A percentile compares a stretch with the other conserved stretches of the same genome.
phyloP scores from a whole-genome alignment of 37 sponge, comb jelly and placozoan genomes.

The Spongilla lacustris region DNA sequence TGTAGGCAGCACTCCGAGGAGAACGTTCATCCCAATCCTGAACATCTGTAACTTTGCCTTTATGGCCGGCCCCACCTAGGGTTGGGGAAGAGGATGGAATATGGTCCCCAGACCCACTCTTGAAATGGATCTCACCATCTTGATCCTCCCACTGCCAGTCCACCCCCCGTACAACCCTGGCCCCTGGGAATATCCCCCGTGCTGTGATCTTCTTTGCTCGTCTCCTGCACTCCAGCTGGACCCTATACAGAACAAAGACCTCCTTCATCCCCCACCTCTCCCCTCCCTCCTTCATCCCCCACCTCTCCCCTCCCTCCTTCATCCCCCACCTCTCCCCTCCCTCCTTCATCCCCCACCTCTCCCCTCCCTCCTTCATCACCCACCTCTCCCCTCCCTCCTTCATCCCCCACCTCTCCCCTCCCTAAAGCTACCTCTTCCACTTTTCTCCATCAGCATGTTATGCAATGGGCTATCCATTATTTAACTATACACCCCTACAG shows the following conservation, averaged over 20 bases:
- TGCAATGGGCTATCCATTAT: too few species aligned
- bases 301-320: too few species aligned
- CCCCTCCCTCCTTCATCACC: too few species aligned
- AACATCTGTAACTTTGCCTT: constrained; percentile 79
- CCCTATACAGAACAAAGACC: constrained; percentile 12
- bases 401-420: neutral
- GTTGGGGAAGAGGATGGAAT: neutral
- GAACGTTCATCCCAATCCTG: constrained; percentile 52
- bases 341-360: neutral
- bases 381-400: too few species aligned
- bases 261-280: too few species aligned
- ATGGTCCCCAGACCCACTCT: neutral
- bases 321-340: neutral
- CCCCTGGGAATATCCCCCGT: constrained; percentile 79
- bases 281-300: too few species aligned
- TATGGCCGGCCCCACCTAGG: constrained; percentile 71
- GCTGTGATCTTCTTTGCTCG: constrained; percentile 67
- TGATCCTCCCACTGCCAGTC: constrained; percentile 94
- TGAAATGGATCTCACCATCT: constrained; percentile 76
- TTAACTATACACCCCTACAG: too few species aligned
- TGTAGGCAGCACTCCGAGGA: constrained; percentile 76
- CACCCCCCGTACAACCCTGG: constrained; percentile 79
- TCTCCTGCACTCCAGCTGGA: constrained; percentile 49
- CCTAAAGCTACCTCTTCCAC: neutral
- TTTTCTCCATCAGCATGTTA: too few species aligned